Conservation (phyloP, 2,888 invertebrate species). For the Frankliniella intonsa region DNA sequence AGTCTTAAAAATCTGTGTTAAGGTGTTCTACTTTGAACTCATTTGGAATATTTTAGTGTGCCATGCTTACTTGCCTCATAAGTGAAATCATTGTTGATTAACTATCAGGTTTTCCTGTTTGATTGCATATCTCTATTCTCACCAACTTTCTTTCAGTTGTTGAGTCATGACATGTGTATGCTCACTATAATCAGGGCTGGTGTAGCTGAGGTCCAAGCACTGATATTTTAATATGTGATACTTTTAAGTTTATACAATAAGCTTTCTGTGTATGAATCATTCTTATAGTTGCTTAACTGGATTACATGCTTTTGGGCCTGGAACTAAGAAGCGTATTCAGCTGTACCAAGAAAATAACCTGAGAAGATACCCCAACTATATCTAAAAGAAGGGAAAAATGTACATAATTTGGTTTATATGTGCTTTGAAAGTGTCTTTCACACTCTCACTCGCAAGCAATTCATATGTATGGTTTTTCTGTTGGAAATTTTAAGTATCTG, state of each 20-base stretch:
- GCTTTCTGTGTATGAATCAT: background rate
- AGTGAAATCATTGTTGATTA: background rate
- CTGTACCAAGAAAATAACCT: too few relatives aligned
- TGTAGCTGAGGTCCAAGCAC: constrained; percentile 15
- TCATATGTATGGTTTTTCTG: too few relatives aligned
- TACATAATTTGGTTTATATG: too few relatives aligned
- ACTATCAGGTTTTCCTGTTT: background rate
- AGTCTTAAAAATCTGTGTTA: background rate
- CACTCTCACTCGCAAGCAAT: too few relatives aligned
- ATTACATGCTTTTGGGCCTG: too few relatives aligned
- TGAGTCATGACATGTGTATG: background rate
- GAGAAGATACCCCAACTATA: too few relatives aligned
- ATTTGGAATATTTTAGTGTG: background rate
- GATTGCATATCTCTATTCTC: background rate
- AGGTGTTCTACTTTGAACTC: background rate
- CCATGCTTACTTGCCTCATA: constrained; percentile 22
- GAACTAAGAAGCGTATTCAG: too few relatives aligned
- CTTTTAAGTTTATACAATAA: constrained; percentile 9
- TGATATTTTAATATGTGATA: constrained; percentile 23
- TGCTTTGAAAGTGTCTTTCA: too few relatives aligned
- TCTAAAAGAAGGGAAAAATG: too few relatives aligned
- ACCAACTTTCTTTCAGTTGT: background rate
- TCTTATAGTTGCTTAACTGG: too few relatives aligned
- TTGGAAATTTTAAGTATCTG: too few relatives aligned
- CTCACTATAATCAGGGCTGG: background rate